Evolutionary conservation across 2,888 invertebrate genomes (phyloP), one percentile per base, ranked within the genome.

Genomic region (Notodonta dromedarius): DNA sequence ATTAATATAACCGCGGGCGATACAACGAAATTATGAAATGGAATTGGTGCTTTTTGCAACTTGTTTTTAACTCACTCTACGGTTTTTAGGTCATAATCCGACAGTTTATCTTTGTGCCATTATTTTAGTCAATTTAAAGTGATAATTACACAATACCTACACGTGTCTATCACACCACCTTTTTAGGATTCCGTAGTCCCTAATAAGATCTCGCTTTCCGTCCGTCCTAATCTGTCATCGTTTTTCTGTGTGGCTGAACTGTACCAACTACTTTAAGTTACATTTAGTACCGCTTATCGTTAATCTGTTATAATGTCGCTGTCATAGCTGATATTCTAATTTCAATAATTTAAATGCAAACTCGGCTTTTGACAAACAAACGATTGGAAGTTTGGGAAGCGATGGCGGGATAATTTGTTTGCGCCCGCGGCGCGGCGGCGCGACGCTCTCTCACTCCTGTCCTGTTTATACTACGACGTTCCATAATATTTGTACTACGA

Each of bases 371-470:
- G 70, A 75, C 74, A 84, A 83, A 84, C 72, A 81, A 70, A 72
- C 69, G 79, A 80, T 83, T 73, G 68, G 69, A 84, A 87, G 79
- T 88, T 89, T 85, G 86, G 79, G 87, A 81, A 78, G 71, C 85
- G 75, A 63, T 83, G 80, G 66, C 74, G 69, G 68, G 69, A 74
- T 89, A 88, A 90, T 90, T 90, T 91, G 88, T 90, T 88, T 89
- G 84, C 76, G 78, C 76, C 67, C 67, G 72, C 67, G 71, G 70
- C 75, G 70, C 73, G 74, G 70, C 73, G 75, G 74, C 73, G 67
- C 71, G 77, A 69, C 66, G 65, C 59, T 65, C 65, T 69, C 69
- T 71, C 67, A 71, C 67, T 58, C 66, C 70, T 86, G 35, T 1
- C 24, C 24, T 24, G 82, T 87, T 85, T 86, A 79, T 84, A 76